phyloP scores from a whole-genome alignment of 2,888 invertebrate species.

The Temnothorax rugatulus region DNA sequence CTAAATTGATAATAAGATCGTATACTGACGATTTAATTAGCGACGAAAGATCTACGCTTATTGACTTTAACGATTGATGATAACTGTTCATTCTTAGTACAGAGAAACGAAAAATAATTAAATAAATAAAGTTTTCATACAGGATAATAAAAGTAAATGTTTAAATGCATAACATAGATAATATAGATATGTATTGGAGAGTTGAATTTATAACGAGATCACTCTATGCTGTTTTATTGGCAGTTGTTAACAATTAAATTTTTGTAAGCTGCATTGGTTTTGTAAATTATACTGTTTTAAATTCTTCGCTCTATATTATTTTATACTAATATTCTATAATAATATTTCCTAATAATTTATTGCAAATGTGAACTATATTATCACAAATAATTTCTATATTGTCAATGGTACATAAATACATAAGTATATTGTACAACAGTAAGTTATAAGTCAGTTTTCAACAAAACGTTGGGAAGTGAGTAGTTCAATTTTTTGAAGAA shows the following conservation, averaged over 20 bases:
- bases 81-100: background rate
- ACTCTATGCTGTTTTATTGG: background rate
- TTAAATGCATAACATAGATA: background rate
- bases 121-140: background rate
- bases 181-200: background rate
- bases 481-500: too few relatives aligned
- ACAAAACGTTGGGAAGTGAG: background rate
- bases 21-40: constrained; percentile 62
- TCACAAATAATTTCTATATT: background rate
- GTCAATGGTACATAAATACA: background rate
- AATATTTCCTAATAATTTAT: too few relatives aligned
- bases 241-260: background rate
- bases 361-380: background rate
- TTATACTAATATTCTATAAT: background rate
- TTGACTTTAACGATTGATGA: constrained; percentile 19
- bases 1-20: constrained; percentile 54
- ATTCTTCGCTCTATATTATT: background rate
- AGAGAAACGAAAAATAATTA: background rate
- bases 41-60: constrained; percentile 38
- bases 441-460: background rate
- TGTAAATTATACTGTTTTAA: background rate
- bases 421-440: background rate
- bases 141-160: constrained; percentile 6
- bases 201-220: background rate
- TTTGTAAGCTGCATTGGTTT: background rate